Evolutionary conservation across 2,797 vertebrate species (phyloP).

Genomic region (Hozukius guyotensis): DNA sequence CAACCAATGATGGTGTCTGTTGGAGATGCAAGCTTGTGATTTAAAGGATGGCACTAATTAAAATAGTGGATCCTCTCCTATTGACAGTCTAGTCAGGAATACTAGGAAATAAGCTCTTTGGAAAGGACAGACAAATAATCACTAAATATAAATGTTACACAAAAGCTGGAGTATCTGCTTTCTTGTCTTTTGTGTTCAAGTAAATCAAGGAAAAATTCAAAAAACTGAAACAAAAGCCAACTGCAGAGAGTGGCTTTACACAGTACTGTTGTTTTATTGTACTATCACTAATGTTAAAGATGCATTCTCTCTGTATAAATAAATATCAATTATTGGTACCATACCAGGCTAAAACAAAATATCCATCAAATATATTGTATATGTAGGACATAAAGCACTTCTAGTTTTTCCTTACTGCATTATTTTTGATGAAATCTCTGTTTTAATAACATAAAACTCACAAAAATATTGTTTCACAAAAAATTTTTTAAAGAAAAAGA

Average conservation of each 20-base stretch:
- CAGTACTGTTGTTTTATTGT: not conserved
- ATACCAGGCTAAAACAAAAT: not conserved
- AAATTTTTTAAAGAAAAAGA: not conserved
- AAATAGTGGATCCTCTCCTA: constrained; percentile 54
- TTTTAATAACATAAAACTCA: not conserved
- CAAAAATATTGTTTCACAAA: not conserved
- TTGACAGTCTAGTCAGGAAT: constrained; percentile 54
- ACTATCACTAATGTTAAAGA: not conserved
- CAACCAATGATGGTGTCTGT: constrained; percentile 57
- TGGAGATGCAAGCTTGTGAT: constrained; percentile 49
- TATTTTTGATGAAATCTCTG: not conserved
- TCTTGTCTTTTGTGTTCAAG: not conserved
- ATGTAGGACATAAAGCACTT: not conserved
- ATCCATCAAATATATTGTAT: not conserved
- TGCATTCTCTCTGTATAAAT: not conserved
- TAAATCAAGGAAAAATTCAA: not conserved
- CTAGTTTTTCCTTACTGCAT: not conserved
- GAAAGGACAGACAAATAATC: constrained; percentile 38
- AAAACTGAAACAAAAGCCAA: not conserved
- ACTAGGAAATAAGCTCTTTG: constrained; percentile 24
- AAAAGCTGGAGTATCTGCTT: not conserved
- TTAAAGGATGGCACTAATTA: constrained; percentile 77
- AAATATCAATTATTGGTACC: not conserved
- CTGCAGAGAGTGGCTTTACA: not conserved
- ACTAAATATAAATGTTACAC: constrained; percentile 14